Base-by-base conservation (phyloP, 1,140 invertebrate genomes). In the Dolichoris vasculosae region DNA sequence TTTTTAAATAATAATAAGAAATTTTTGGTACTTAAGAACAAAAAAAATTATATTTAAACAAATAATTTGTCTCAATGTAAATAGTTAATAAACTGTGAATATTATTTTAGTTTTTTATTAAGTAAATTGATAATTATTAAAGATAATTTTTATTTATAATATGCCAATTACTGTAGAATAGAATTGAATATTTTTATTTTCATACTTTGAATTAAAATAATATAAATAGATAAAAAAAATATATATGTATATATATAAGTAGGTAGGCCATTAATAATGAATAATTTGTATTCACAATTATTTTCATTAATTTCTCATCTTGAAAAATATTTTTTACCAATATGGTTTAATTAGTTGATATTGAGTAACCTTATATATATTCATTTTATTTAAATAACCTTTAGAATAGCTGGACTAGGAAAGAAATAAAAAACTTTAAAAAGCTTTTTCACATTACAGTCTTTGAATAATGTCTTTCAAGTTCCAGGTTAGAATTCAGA, bases 391-490 rank as follows among this genome's bases (percentile, higher is more conserved):
- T 63, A 81, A 85, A 85, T 81, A 85, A 81, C 73, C 77, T 32
- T 43, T 40, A 40, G 8, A 73, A 40, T 26, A 73, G 30, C 20
- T 73, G 69, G 38, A 51, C 69, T n/a, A 43, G 40, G 78, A 51
- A 11, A 85, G 79, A 43, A 51, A 85, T 76, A 82, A 85, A 81
- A 85, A 85, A 85, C 77, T 82, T 85, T 85, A 82, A 85, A 85
- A 85, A 85, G 84, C 84, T 85, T 85, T 85, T 77, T 43, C 78
- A 46, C 78, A 46, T 64, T 40, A 26, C 46, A 63, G 78, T 35
- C 30, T 43, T n/a, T 85, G 84, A 85, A 85, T 85, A 85, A 85
- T 85, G 67, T 63, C 77, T 80, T 85, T 85, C 83, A 85, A 82
- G 78, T 85, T 82, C 17, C 67, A 76, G 59, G 84, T 85, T 82